Base-by-base conservation (phyloP, 2,797 vertebrate species). In the Liparis tanakae region DNA sequence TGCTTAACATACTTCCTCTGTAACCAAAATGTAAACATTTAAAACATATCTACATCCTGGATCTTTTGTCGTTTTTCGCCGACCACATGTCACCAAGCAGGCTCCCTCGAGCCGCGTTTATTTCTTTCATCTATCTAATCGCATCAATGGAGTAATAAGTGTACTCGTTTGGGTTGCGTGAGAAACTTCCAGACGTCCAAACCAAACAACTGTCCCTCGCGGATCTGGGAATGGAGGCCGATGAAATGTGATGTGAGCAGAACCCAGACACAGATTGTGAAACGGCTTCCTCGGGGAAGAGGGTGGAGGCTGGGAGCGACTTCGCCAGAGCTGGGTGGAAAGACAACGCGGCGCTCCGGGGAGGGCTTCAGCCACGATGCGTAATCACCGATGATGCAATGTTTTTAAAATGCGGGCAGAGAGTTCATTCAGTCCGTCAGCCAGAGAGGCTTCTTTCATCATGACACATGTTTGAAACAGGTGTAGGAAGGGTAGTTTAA, bases 371-470 rank as follows among this genome's bases (percentile, higher is more conserved):
- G 63, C 48, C 80, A 56, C 34, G 56, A 80, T 83, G 64, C 44
- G 62, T 72, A 34, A 76, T 85, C 78, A 59, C 50, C 36, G 51
- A 76, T 86, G 88, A 89, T 83, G 80, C 73, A 78, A 75, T 75
- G 61, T 62, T 72, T 80, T 64, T 30, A 72, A 59, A 58, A 71
- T 34, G 30, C 6, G 36, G 71, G 41, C 61, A 78, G 50, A 62
- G 76, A 73, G 79, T 72, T 76, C 7, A 17, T 69, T 71, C 22
- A 70, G 37, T 76, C 55, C 72, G 59, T 54, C 25, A 61, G 57
- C 20, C 61, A 17, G 57, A 43, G 39, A 50, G 60, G 7, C 54
- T 36, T 33, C 64, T 65, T 77, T 74, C 48, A 71, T 62, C 48
- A 25, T 60, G 51, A 20, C 15, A 30, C 25, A 54, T 20, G 46